Evolutionary conservation across 1,140 invertebrate species (phyloP), one percentile per base, ranked within the genome.

Genomic region (Aethina tumida): DNA sequence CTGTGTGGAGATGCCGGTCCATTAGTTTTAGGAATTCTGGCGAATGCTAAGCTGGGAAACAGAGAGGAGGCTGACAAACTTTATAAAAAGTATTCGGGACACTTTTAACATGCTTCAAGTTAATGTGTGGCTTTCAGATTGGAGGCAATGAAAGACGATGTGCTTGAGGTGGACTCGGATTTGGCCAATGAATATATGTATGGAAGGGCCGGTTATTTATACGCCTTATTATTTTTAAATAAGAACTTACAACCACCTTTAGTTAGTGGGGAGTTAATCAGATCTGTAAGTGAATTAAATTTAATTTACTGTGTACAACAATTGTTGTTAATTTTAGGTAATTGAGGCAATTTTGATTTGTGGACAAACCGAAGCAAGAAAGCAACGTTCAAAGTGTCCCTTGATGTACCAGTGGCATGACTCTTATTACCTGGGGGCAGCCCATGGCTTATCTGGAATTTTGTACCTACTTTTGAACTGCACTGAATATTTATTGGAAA

Each of bases 381-480:
- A 60, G 59, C 44, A 64, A 55, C n/a, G n/a, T n/a, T 45, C 34
- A 36, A 63, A 69, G 29, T 67, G 69, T 47, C 82, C 84, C 2
- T 62, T 94, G 12, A 76, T 86, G 68, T 94, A 81, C 63, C 64
- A 77, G 49, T 94, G 89, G 88, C 87, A 95, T 66, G 75, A 80
- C n/a, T 81, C 78, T 56, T 70, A 81, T 52, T 94, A 94, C 58
- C 62, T 91, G 35, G 90, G 89, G 9, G 87, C 80, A 17, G 89
- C 89, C 43, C 90, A 94, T 72, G 91, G 91, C 8, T 57, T 86
- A 39, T 71, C 77, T 49, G 91, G 90, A 8, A 94, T 94, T 60
- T 55, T 91, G 7, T 87, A 83, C 56, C 67, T 87, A 37, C 56
- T 95, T 7, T 60, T 95, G 31, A 74, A 86, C 70, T 84, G 85